These are phyloP conservation scores for Macrophya annulata DNA, from an alignment of 2,888 invertebrate species.

Conservation along the genomic window DNA sequence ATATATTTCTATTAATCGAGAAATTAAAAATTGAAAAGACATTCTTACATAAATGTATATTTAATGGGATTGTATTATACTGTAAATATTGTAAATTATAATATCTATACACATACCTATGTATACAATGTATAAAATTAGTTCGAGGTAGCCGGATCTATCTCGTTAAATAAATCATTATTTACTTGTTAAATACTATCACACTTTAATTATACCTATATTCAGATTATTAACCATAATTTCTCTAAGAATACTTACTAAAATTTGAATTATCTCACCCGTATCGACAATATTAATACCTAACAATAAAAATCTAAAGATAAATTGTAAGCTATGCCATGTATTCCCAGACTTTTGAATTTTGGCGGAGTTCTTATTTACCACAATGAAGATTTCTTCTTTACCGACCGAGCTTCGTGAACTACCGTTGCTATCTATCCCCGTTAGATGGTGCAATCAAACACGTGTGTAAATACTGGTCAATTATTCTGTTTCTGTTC, in stretches of 20 bases:
- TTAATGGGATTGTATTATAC: background rate
- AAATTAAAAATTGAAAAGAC: slow-evolving; percentile 11
- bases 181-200: background rate
- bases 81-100: slow-evolving; percentile 42
- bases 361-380: background rate
- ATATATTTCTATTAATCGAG: background rate
- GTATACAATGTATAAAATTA: background rate
- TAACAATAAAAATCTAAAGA: background rate
- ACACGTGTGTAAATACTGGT: background rate
- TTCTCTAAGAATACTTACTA: too few species aligned
- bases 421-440: background rate
- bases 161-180: slow-evolving; percentile 24
- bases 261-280: too few species aligned
- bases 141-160: slow-evolving; percentile 10
- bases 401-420: background rate
- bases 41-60: background rate
- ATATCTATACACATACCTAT: background rate
- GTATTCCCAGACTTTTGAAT: background rate
- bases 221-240: background rate
- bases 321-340: too few species aligned
- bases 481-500: background rate
- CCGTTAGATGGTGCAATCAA: background rate
- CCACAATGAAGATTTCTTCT: background rate
- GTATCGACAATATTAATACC: too few species aligned
- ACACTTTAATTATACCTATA: background rate